A percentile compares a stretch with the other conserved stretches of the same genome.
Evolutionary conservation across 1,140 invertebrate species (phyloP).

Genomic region (Leptinotarsa defecta): DNA sequence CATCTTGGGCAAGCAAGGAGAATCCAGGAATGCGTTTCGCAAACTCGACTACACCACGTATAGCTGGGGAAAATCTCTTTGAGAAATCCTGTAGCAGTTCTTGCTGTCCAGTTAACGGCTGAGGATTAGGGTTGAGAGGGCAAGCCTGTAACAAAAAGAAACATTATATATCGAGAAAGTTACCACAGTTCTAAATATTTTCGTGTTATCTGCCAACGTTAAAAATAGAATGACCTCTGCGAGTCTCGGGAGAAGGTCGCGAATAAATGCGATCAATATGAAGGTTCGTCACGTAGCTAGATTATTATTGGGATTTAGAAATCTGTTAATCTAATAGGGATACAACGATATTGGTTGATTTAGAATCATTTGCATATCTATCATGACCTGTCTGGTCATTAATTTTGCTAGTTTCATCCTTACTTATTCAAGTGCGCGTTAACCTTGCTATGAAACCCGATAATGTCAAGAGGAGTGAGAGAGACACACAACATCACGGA

Average conservation of each 20-base stretch:
- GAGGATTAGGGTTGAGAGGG: constrained; percentile 91
- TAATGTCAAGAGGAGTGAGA: constrained; percentile 32
- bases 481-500: constrained; percentile 37
- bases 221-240: constrained; percentile 36
- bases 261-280: constrained; percentile 24
- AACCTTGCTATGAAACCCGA: constrained; percentile 41
- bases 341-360: neutral
- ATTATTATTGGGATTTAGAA: neutral
- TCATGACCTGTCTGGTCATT: no score
- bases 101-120: constrained; percentile 76
- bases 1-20: constrained; percentile 89
- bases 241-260: constrained; percentile 26
- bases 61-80: constrained; percentile 91
- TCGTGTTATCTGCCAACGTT: constrained; percentile 29
- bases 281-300: constrained; percentile 28
- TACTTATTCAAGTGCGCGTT: constrained; percentile 36
- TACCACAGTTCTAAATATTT: constrained; percentile 13
- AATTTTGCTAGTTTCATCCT: neutral
- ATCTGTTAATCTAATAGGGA: neutral
- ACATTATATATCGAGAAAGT: constrained; percentile 4
- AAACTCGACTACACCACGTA: constrained; percentile 96
- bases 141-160: constrained; percentile 80
- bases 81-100: constrained; percentile 86
- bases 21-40: constrained; percentile 97
- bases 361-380: no score